Percentiles rank a stretch among this genome's conserved stretches.
phyloP scores from a whole-genome alignment of 2,888 invertebrate genomes.

The Synergus umbraculus region DNA sequence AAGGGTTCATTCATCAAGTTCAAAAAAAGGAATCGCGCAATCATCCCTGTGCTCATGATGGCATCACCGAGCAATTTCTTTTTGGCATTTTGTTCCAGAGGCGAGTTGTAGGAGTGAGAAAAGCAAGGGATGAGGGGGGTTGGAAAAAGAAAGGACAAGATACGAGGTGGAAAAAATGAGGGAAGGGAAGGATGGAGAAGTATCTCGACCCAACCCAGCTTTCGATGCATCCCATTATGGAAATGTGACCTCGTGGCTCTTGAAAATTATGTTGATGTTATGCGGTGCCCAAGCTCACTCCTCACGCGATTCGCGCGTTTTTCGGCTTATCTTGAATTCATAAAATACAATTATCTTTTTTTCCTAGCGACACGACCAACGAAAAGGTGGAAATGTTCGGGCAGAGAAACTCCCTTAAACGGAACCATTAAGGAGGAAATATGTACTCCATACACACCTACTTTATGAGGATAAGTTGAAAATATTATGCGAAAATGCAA shows the following conservation, averaged over 20 bases:
- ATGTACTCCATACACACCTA: conserved; percentile 23
- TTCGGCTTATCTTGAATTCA: conserved; percentile 68
- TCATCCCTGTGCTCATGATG: background rate
- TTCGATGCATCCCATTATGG: conserved; percentile 74
- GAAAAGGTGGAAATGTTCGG: conserved; percentile 27
- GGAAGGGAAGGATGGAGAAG: conserved; percentile 44
- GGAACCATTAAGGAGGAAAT: conserved; percentile 21
- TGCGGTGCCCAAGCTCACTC: conserved; percentile 59
- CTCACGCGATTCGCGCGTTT: conserved; percentile 57
- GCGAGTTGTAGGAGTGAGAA: conserved; percentile 28
- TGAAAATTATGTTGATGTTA: conserved; percentile 74
- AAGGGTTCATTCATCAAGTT: conserved; percentile 21
- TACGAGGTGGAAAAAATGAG: conserved; percentile 44
- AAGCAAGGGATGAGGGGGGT: conserved; percentile 17
- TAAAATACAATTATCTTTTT: conserved; percentile 69
- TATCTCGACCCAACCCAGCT: conserved; percentile 53
- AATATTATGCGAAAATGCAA: background rate
- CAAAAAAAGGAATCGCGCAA: conserved; percentile 13
- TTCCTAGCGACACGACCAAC: conserved; percentile 42
- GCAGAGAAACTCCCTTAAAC: conserved; percentile 30
- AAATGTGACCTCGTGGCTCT: conserved; percentile 70
- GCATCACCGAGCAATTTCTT: conserved; percentile 10
- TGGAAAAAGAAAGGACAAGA: conserved; percentile 43
- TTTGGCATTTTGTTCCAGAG: conserved; percentile 40
- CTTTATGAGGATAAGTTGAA: conserved; percentile 22